phyloP scores from a whole-genome alignment of 1,140 invertebrate genomes.

The Eubasilissa regina region DNA sequence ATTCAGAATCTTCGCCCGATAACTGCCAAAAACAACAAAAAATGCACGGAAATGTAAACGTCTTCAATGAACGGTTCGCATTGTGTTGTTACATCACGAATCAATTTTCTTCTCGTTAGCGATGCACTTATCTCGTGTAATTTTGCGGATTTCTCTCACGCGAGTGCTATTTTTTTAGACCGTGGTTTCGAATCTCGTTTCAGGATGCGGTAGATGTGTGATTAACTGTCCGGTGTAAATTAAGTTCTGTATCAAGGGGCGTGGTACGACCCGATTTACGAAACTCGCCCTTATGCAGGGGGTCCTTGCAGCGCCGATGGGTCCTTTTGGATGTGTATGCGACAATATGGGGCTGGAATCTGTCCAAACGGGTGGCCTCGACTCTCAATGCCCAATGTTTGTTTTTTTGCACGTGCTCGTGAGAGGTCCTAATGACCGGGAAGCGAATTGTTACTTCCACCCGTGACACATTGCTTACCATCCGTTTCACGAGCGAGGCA shows the following conservation, averaged over 20 bases:
- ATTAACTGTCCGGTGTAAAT: slow-evolving; percentile 32
- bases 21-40: not conserved
- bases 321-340: slow-evolving; percentile 39
- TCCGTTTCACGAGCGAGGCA: too few relatives aligned
- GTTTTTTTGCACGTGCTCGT: slow-evolving; percentile 33
- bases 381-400: slow-evolving; percentile 23
- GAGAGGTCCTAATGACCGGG: slow-evolving; percentile 11
- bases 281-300: slow-evolving; percentile 45
- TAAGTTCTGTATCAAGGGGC: slow-evolving; percentile 41
- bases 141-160: slow-evolving; percentile 13
- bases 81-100: slow-evolving; percentile 41
- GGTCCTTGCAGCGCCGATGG: slow-evolving; percentile 43
- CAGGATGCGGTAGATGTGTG: slow-evolving; percentile 3
- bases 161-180: not conserved
- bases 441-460: not conserved
- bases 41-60: not conserved
- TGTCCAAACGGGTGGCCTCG: slow-evolving; percentile 24
- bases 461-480: not conserved
- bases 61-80: not conserved
- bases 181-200: too few relatives aligned
- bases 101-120: slow-evolving; percentile 38
- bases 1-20: not conserved
- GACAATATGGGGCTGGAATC: slow-evolving; percentile 41
- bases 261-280: slow-evolving; percentile 45
- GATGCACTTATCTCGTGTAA: slow-evolving; percentile 24